Base-by-base conservation (phyloP, 2,888 invertebrate species). In the Drosophila birchii region DNA sequence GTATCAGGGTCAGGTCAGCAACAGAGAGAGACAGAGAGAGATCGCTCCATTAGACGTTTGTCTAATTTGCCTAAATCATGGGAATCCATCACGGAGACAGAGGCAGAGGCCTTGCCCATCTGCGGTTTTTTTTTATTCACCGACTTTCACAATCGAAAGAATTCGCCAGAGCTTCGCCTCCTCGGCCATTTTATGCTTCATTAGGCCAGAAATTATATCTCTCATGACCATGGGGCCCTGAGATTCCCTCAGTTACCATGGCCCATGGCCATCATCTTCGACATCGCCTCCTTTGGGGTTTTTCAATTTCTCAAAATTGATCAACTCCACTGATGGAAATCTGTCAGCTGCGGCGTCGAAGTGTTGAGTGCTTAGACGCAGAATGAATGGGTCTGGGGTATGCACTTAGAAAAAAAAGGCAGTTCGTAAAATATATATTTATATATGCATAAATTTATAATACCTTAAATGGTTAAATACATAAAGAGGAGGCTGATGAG, bases 21-120 rank as follows among this genome's bases (percentile, higher is more conserved):
- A 7, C 5, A 51, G 51, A 34, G 34, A 51, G 0, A 7, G 51
- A 34, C 20, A 51, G 0, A 7, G 14, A 32, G 51, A 32, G 34
- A 51, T 34, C 1, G 34, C 51, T 34, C 9, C 34, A 51, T 51
- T 51, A 23, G 51, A 11, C 20, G 81, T 84, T 84, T 79, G 81
- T 76, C 84, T 79, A 88, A 86, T 81, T 81, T 86, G 79, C 72
- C n/a, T 73, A 84, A 84, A 88, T 86, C 81, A 88, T 88, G 86
- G 84, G 82, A 89, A 87, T 88, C 80, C 76, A 80, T 71, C 54
- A 12, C 39, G 7, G 43, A 20, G 43, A 5, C 6, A 6, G 20
- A 1, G n/a, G 11, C n/a, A 12, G 18, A 14, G 23, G 23, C 61
- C 38, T 57, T 32, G 56, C 23, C 68, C 69, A 69, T 69, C 49